Base-by-base conservation (phyloP, 2,797 vertebrate species). In the Sebastes matsubarae region DNA sequence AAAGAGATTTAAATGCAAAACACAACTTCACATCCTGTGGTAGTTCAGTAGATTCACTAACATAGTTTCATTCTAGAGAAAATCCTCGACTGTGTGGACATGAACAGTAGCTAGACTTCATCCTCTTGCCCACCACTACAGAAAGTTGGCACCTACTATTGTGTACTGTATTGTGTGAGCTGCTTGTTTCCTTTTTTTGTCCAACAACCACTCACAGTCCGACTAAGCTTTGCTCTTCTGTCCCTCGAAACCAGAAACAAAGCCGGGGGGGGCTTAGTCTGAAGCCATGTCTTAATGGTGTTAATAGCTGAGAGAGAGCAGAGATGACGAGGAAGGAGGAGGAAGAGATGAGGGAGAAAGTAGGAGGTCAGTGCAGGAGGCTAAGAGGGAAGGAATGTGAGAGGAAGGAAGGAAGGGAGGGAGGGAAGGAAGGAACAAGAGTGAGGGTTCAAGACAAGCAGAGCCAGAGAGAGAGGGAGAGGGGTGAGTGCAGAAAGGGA, bases 171-270 rank as follows among this genome's bases (percentile, higher is more conserved):
- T 89, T 79, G 78, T 89, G 61, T 80, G 76, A 72, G 72, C 86
- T 78, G 81, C 73, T 89, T 82, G 52, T 68, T 74, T 59, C 72
- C 71, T 68, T 84, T 75, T 82, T 88, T 66, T 72, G 79, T 82
- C 67, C 61, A 86, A 87, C 88, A 91, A 85, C 78, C 86, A 81
- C 60, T 90, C 79, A 58, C 63, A 88, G 82, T 83, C 85, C 72
- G 2, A 80, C 82, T 88, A 88, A 92, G 91, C 89, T 86, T 72
- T 65, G 78, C 80, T 88, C 69, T 77, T 66, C 74, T 89, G 64
- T 89, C 86, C 82, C 78, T 83, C 50, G 9, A 72, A 87, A 86
- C 77, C 88, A 87, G 82, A 90, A 86, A 90, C 89, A 92, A 92
- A 92, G 87, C 89, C 20, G 16, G n/a, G 80, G 5, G 36, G 79